Base-by-base conservation (phyloP, 2,888 invertebrate species). In the Caenorhabditis wallacei region DNA sequence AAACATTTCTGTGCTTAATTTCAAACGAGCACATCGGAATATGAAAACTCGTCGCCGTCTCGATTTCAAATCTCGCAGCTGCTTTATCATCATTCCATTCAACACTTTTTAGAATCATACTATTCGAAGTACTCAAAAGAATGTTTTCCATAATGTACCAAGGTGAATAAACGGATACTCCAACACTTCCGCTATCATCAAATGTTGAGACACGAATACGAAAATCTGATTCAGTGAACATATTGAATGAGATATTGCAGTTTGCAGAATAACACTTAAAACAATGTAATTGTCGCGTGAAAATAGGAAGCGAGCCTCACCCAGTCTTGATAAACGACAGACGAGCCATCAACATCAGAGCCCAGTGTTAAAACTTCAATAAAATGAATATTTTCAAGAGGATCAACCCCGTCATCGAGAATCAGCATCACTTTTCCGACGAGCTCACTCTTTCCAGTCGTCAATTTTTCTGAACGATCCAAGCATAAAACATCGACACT, bases 21-120 rank as follows among this genome's bases (percentile, higher is more conserved):
- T 57, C n/a, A n/a, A 66, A 18, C 5, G 66, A 48, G 13, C 79
- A 80, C 22, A 35, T 16, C 24, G 79, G 71, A 13, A 80, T 20
- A 2, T n/a, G 4, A 11, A 30, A 3, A 46, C 22, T n/a, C 8
- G 26, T 20, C 10, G 26, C 16, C 4, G 3, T 20, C 16, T 16
- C 43, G 8, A 57, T 22, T 20, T 53, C 26, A 16, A 85, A 56
- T 30, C 72, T 51, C 0, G 75, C 82, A 0, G 84, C 70, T 1
- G 84, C 85, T 54, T 76, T 75, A 30, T 85, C 85, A 16, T 84
- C 78, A 2, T 72, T 74, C 85, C 85, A 85, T 11, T 74, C 57
- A 1, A 66, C 37, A 22, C 16, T 18, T n/a, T 53, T 40, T 48
- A 54, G 18, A 2, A 26, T 35, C 24, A 48, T 30, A 20, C 63